A percentile compares a stretch with the other conserved stretches of the same genome.
phyloP scores from a whole-genome alignment of 1,140 invertebrate species.

The Drosophila insularis region DNA sequence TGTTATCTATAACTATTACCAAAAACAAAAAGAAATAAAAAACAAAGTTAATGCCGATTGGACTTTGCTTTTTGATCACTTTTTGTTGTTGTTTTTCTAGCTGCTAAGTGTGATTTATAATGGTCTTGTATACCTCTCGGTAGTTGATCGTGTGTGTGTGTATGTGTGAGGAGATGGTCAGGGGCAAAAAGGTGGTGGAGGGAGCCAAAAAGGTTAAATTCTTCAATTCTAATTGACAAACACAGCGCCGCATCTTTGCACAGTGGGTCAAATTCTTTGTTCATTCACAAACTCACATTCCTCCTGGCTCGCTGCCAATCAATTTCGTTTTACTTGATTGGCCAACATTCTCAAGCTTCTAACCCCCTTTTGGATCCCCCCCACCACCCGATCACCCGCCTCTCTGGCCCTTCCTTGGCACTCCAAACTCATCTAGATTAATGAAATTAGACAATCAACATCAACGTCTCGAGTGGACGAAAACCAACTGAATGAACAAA shows the following conservation, averaged over 20 bases:
- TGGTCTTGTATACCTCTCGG: constrained; percentile 24
- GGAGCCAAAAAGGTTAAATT: constrained; percentile 62
- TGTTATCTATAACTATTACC: background rate
- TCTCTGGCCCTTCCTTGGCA: background rate
- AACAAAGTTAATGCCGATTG: background rate
- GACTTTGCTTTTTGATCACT: constrained; percentile 19
- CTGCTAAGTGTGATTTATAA: constrained; percentile 70
- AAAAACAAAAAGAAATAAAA: background rate
- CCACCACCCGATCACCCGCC: background rate
- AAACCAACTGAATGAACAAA: constrained; percentile 24
- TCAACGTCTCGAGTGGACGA: constrained; percentile 36
- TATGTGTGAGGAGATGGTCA: background rate
- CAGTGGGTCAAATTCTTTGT: constrained; percentile 55
- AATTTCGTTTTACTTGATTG: constrained; percentile 59
- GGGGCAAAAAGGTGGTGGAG: background rate
- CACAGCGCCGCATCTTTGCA: constrained; percentile 27
- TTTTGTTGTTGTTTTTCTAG: constrained; percentile 11
- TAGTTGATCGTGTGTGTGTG: too few species aligned
- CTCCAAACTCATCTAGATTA: constrained; percentile 50
- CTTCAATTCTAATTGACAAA: constrained; percentile 71
- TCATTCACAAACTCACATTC: constrained; percentile 17
- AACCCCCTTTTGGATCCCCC: background rate
- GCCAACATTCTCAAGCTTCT: constrained; percentile 32
- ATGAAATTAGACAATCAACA: constrained; percentile 79
- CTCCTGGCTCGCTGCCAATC: constrained; percentile 61